Conservation (phyloP, 37 sponge, comb jelly and placozoan genomes). For the Ianthella basta region DNA sequence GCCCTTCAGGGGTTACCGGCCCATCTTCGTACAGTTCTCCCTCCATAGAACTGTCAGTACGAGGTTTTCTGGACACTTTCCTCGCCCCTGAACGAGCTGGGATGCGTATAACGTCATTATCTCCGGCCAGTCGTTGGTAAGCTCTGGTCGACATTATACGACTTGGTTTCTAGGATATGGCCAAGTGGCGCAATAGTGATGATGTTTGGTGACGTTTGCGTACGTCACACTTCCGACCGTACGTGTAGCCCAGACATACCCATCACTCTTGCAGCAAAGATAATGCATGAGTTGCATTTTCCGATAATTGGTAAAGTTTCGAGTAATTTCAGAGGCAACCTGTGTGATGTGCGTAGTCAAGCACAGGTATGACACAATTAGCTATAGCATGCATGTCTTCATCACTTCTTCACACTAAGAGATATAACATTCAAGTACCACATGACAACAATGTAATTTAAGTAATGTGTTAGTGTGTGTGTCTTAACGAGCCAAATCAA, state of each 20-base stretch:
- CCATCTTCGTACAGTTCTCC: not conserved
- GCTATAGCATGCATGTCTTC: too few relatives aligned
- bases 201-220: too few relatives aligned
- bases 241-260: too few relatives aligned
- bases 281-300: not conserved
- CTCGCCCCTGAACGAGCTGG: not conserved
- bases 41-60: not conserved
- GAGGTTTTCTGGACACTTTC: not conserved
- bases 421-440: too few relatives aligned
- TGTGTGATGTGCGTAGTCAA: not conserved
- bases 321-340: constrained; percentile 20
- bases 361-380: too few relatives aligned
- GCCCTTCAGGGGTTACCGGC: not conserved
- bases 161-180: not conserved
- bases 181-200: too few relatives aligned
- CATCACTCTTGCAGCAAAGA: not conserved
- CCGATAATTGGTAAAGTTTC: not conserved
- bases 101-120: constrained; percentile 47
- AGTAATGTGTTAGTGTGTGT: not conserved
- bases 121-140: constrained; percentile 52
- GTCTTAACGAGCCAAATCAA: not conserved
- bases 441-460: not conserved
- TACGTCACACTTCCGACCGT: too few relatives aligned
- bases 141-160: constrained; percentile 77
- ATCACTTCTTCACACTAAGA: too few relatives aligned